Evolutionary conservation across 2,797 vertebrate species (phyloP).

Genomic region (Sebastes iracundus): DNA sequence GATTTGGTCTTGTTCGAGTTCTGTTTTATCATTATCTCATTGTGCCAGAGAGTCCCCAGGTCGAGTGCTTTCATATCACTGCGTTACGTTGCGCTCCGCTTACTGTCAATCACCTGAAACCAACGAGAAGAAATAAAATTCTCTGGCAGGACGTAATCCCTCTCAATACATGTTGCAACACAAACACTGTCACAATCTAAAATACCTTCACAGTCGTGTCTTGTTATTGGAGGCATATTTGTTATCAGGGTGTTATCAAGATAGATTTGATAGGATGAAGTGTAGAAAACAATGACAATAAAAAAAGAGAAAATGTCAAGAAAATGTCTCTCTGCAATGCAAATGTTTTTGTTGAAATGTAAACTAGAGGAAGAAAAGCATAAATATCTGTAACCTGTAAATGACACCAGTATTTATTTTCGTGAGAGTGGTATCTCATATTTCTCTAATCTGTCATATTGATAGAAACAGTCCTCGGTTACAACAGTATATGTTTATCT

Average conservation of each 20-base stretch:
- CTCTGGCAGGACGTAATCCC: slow-evolving; percentile 56
- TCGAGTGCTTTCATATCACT: slow-evolving; percentile 65
- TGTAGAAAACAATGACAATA: not conserved
- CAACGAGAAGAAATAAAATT: slow-evolving; percentile 35
- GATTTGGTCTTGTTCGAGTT: slow-evolving; percentile 58
- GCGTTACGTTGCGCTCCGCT: slow-evolving; percentile 48
- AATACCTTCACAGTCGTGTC: slow-evolving; percentile 14
- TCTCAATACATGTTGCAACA: slow-evolving; percentile 49
- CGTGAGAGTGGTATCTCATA: not conserved
- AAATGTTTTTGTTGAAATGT: not conserved
- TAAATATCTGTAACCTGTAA: not conserved
- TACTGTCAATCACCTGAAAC: slow-evolving; percentile 65
- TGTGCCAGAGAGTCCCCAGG: slow-evolving; percentile 62
- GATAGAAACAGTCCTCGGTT: not conserved
- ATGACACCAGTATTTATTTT: not conserved
- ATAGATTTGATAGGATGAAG: slow-evolving; percentile 7
- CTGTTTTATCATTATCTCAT: slow-evolving; percentile 67
- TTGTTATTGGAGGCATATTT: slow-evolving; percentile 30
- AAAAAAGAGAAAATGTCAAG: not conserved
- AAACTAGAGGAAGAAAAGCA: not conserved
- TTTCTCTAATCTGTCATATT: not conserved
- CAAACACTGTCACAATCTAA: slow-evolving; percentile 34
- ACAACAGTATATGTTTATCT: not conserved
- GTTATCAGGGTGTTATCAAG: not conserved
- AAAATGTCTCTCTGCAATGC: not conserved